Evolutionary conservation across 2,797 vertebrate genomes (phyloP).

Genomic region (Etheostoma nigrum): DNA sequence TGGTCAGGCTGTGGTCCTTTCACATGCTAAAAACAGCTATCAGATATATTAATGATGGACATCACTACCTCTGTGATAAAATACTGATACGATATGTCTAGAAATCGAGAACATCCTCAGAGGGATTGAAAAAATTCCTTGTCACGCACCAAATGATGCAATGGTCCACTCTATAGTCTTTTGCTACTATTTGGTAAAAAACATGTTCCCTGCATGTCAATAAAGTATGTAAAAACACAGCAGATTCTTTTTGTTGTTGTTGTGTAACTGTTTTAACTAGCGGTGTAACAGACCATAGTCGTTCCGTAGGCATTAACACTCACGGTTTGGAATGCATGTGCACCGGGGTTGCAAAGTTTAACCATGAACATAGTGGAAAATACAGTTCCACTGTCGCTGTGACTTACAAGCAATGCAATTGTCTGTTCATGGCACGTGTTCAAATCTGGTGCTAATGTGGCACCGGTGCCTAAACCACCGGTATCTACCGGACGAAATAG

Average conservation of each 20-base stretch:
- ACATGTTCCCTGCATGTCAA: conserved; percentile 47
- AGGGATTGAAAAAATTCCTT: conserved; percentile 34
- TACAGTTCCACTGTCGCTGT: too few relatives aligned
- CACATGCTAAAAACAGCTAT: conserved; percentile 14
- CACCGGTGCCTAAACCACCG: too few relatives aligned
- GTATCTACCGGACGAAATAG: too few relatives aligned
- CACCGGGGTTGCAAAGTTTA: too few relatives aligned
- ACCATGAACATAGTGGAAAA: too few relatives aligned
- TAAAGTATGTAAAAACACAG: conserved; percentile 57
- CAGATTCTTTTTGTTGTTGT: background rate
- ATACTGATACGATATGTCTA: conserved; percentile 27
- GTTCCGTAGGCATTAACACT: too few relatives aligned
- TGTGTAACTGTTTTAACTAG: conserved; percentile 21
- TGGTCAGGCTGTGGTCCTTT: conserved; percentile 18
- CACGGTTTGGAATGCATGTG: too few relatives aligned
- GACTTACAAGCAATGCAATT: too few relatives aligned
- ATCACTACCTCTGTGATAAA: conserved; percentile 30
- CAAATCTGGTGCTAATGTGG: too few relatives aligned
- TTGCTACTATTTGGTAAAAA: conserved; percentile 76
- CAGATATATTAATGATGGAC: conserved; percentile 23
- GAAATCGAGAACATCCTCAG: conserved; percentile 45
- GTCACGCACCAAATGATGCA: conserved; percentile 55
- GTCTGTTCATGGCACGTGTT: too few relatives aligned
- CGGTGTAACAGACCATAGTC: too few relatives aligned
- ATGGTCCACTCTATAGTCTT: conserved; percentile 38